Evolutionary conservation across 2,797 vertebrate genomes (phyloP).

Genomic region (Harpagifer antarcticus): DNA sequence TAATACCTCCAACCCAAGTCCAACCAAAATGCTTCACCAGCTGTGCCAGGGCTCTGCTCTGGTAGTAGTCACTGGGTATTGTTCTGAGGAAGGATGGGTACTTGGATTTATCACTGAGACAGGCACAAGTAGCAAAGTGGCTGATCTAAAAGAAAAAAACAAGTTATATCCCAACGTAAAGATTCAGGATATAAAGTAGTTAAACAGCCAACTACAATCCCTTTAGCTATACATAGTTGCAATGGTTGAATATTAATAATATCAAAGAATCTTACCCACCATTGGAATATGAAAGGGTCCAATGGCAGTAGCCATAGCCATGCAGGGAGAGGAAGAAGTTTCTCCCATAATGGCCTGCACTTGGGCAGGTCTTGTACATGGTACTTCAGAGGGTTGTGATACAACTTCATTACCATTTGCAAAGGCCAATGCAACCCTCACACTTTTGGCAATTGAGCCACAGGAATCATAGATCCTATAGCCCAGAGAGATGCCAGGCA

Average conservation of each 20-base stretch:
- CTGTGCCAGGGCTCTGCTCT: constrained; percentile 81
- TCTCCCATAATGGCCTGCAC: constrained; percentile 82
- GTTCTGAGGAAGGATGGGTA: constrained; percentile 85
- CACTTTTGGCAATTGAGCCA: constrained; percentile 69
- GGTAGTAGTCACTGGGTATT: constrained; percentile 83
- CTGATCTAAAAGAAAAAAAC: constrained; percentile 71
- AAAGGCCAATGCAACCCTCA: constrained; percentile 73
- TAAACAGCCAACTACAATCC: background rate
- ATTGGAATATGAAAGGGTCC: constrained; percentile 79
- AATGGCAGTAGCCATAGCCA: constrained; percentile 75
- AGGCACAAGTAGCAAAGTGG: constrained; percentile 83
- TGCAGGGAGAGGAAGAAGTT: constrained; percentile 77
- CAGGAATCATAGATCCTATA: constrained; percentile 80
- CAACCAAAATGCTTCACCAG: constrained; percentile 84
- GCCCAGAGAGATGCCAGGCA: constrained; percentile 77
- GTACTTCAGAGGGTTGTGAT: constrained; percentile 1
- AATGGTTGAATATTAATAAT: background rate
- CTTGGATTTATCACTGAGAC: constrained; percentile 81
- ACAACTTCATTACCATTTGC: constrained; percentile 63
- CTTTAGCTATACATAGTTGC: background rate
- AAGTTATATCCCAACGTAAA: background rate
- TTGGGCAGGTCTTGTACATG: constrained; percentile 69
- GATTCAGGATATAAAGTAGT: background rate
- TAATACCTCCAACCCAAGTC: constrained; percentile 84
- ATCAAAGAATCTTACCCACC: constrained; percentile 53